A percentile compares a stretch with the other conserved stretches of the same genome.
phyloP scores from a whole-genome alignment of 2,113 vertebrate species.

The Callipepla californica region DNA sequence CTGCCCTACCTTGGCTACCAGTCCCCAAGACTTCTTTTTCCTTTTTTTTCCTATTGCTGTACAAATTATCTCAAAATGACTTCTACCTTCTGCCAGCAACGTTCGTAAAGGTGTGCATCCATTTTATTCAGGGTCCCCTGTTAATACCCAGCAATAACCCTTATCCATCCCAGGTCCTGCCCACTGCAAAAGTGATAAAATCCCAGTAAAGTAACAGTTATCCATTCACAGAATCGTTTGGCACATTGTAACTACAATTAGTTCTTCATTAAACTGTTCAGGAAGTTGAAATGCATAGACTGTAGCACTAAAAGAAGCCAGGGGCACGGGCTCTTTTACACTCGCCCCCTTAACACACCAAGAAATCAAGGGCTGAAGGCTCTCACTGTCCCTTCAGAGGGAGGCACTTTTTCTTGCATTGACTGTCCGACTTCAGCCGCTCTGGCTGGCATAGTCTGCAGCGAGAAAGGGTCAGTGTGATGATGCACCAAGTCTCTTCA shows the following conservation, averaged over 20 bases:
- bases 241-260: slow-evolving; percentile 37
- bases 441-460: background rate
- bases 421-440: background rate
- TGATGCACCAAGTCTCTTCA: background rate
- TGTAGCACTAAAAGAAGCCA: background rate
- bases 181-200: background rate
- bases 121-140: background rate
- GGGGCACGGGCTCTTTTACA: background rate
- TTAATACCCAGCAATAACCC: background rate
- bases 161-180: background rate
- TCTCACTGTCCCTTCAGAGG: slow-evolving; percentile 38
- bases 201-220: background rate
- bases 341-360: slow-evolving; percentile 12
- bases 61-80: background rate
- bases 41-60: background rate
- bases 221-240: slow-evolving; percentile 49
- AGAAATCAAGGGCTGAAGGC: slow-evolving; percentile 11
- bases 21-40: background rate
- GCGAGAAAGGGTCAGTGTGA: background rate
- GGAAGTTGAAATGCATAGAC: slow-evolving; percentile 39
- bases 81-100: background rate
- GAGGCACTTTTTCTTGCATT: slow-evolving; percentile 39
- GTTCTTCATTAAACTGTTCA: background rate
- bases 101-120: slow-evolving; percentile 5
- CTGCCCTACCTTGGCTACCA: slow-evolving; percentile 19